phyloP scores from a whole-genome alignment of 2,888 invertebrate species.

The Chymomyza fuscimana region DNA sequence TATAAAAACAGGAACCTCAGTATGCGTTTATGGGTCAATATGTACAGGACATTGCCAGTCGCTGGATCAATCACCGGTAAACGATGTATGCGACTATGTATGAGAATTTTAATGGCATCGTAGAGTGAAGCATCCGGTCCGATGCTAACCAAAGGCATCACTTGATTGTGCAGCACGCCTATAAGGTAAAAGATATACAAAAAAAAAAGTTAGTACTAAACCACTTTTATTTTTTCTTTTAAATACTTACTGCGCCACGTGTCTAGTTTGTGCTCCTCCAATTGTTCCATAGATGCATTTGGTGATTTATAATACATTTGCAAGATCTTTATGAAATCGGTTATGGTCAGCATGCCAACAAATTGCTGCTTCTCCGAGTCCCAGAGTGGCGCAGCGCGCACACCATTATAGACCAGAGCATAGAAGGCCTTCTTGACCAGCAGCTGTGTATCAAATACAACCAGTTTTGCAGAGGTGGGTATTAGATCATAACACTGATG shows the following conservation, averaged over 20 bases:
- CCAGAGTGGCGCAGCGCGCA: constrained; percentile 98
- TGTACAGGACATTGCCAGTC: constrained; percentile 98
- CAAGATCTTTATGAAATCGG: constrained; percentile 99
- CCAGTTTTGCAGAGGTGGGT: constrained; percentile 99
- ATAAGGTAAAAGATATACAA: constrained; percentile 38
- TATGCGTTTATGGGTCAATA: constrained; percentile 98
- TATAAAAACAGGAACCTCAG: constrained; percentile 98
- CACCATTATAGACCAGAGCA: constrained; percentile 99
- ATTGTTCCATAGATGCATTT: constrained; percentile 94
- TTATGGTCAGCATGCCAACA: constrained; percentile 99
- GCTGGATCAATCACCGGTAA: constrained; percentile 97
- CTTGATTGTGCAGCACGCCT: constrained; percentile 93
- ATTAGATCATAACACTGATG: constrained; percentile 99
- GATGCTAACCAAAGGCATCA: constrained; percentile 93
- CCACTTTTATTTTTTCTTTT: not conserved
- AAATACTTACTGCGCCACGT: constrained; percentile 93
- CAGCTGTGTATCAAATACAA: constrained; percentile 99
- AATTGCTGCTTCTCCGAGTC: constrained; percentile 94
- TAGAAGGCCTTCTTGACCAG: constrained; percentile 99
- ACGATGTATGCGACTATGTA: constrained; percentile 96
- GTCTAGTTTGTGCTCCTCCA: constrained; percentile 97
- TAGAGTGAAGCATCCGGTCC: constrained; percentile 94
- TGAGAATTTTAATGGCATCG: constrained; percentile 95
- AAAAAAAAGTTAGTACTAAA: not conserved
- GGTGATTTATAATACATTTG: constrained; percentile 98